These are phyloP conservation scores for Panopea generosa DNA, from an alignment of 2,888 invertebrate genomes.

Conservation along the genomic window DNA sequence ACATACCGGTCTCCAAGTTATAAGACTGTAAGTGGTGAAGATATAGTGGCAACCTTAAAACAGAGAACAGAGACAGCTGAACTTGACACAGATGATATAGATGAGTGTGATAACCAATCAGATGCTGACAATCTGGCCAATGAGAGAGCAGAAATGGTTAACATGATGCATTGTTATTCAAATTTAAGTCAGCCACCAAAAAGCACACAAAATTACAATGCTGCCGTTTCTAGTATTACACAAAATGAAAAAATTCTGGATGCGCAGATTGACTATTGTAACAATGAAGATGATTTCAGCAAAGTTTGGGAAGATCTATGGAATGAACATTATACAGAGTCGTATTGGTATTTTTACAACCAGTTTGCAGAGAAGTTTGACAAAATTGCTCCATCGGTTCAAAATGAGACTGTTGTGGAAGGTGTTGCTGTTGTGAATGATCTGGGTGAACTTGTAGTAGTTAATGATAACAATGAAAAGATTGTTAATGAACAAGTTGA, in stretches of 20 bases:
- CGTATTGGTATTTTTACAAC: constrained; percentile 79
- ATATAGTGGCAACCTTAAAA: constrained; percentile 51
- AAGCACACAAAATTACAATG: constrained; percentile 7
- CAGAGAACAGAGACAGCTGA: constrained; percentile 25
- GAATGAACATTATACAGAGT: constrained; percentile 80
- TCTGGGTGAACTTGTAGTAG: constrained; percentile 41
- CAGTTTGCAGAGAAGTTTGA: constrained; percentile 69
- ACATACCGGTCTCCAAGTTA: constrained; percentile 43
- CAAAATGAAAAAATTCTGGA: constrained; percentile 11
- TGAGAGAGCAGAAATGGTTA: constrained; percentile 66
- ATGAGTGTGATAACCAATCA: constrained; percentile 30
- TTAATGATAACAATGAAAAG: constrained; percentile 23
- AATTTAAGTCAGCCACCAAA: not conserved
- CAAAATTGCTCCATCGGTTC: constrained; percentile 14
- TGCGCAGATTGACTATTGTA: not conserved
- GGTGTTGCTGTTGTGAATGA: constrained; percentile 56
- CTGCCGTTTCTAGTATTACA: too few relatives aligned
- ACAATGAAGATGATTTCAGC: constrained; percentile 49
- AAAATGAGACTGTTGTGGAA: constrained; percentile 23
- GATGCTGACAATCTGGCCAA: constrained; percentile 62
- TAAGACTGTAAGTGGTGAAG: constrained; percentile 36
- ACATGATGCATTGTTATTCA: constrained; percentile 76
- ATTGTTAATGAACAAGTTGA: not conserved
- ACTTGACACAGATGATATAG: constrained; percentile 17
- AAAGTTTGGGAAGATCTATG: constrained; percentile 78